phyloP scores from a whole-genome alignment of 2,113 vertebrate species.

The Rhinoptilus africanus region DNA sequence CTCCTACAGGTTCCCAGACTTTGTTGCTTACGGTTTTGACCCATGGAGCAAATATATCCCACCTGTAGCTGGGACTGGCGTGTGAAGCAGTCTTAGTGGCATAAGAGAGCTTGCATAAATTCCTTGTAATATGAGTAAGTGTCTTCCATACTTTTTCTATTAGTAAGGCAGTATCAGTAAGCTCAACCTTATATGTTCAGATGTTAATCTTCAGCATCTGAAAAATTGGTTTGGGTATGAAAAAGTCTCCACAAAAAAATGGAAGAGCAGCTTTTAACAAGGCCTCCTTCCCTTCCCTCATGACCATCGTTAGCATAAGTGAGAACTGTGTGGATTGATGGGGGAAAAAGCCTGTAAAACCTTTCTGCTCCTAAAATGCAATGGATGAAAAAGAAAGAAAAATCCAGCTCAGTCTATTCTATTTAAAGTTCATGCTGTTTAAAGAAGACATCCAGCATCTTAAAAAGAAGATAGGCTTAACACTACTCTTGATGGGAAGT shows the following conservation, averaged over 20 bases:
- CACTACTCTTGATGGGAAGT: neutral
- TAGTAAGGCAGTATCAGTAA: neutral
- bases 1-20: neutral
- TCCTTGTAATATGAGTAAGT: neutral
- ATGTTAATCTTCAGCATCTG: neutral
- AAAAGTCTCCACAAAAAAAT: neutral
- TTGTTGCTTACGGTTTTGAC: neutral
- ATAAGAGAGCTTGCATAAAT: neutral
- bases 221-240: neutral
- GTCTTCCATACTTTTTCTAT: neutral
- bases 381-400: neutral
- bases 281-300: neutral
- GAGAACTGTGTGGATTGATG: neutral
- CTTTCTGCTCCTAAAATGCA: neutral
- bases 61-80: neutral
- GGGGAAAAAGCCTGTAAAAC: neutral
- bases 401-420: neutral
- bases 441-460: neutral
- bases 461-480: neutral
- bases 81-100: neutral
- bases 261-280: neutral
- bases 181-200: neutral
- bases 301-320: neutral
- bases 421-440: neutral
- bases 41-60: neutral